Base-by-base conservation (phyloP, 2,113 vertebrate species). In the Notiomystis cincta region DNA sequence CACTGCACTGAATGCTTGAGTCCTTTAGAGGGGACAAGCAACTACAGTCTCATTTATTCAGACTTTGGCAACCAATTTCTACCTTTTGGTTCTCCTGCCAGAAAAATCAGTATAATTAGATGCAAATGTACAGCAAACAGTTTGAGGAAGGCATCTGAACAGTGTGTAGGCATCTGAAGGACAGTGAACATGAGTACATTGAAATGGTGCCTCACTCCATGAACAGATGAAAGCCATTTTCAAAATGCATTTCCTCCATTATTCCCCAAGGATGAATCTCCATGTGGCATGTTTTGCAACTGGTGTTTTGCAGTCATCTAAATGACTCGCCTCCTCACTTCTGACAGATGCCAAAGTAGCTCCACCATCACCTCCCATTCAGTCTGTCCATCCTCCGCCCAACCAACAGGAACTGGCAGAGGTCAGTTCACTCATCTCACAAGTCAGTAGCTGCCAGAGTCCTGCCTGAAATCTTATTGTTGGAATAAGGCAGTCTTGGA, bases 161-260 rank as follows among this genome's bases (percentile, higher is more conserved):
- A 35, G 17, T n/a, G 13, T 9, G 13, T 23, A 70, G 31, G 27
- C 28, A 73, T 58, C n/a, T 47, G 48, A 87, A 67, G 44, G 22
- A 65, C 1, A 3, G 40, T 58, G 27, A 94, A 88, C 0, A 0
- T 0, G 3, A 92, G 30, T 13, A 65, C 18, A 27, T 51, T 6
- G 30, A 33, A 54, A 58, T 30, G 33, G 42, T 47, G 44, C 10
- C 62, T 90, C 42, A 10, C 15, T 50, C 50, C 18, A n/a, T 2
- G 8, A 67, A 56, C 4, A 28, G 21, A 47, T 9, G 20, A 93
- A 56, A 50, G 40, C 9, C 0, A 0, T 67, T 57, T 65, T 7
- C 42, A 88, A 69, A 88, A 80, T 15, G 21, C 5, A 82, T 69
- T 94, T 82, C 40, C 28, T 79, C 27, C n/a, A 61, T 76, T 85